A percentile compares a stretch with the other conserved stretches of the same genome.
Conservation (phyloP, 2,113 vertebrate species). For the Passer montanus region DNA sequence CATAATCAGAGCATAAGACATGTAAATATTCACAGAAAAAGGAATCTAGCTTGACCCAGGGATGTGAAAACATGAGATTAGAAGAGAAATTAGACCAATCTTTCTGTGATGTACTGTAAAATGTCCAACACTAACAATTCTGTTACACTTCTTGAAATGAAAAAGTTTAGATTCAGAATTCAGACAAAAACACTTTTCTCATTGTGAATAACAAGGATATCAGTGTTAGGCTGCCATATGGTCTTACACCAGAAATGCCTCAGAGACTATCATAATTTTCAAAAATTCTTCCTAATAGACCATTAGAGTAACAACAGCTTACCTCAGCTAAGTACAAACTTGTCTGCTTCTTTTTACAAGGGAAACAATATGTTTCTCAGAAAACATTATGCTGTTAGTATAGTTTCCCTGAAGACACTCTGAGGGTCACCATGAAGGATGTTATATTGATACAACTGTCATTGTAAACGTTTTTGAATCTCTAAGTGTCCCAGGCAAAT, state of each 20-base stretch:
- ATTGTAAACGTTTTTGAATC: neutral
- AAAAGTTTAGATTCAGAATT: neutral
- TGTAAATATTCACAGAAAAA: neutral
- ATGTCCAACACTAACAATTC: neutral
- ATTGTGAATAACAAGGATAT: neutral
- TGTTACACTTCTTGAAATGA: neutral
- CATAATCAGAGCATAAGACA: neutral
- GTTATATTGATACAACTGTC: neutral
- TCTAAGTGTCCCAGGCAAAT: neutral
- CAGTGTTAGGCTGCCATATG: neutral
- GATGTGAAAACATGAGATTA: neutral
- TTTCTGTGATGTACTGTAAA: neutral
- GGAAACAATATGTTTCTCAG: neutral
- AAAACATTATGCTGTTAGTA: conserved; percentile 10
- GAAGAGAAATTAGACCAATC: neutral
- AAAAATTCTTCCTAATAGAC: neutral
- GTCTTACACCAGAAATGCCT: conserved; percentile 3
- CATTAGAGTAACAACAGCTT: neutral
- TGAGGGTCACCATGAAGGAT: conserved; percentile 8
- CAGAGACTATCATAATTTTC: neutral
- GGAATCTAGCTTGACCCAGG: neutral
- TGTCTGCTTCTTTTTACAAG: neutral
- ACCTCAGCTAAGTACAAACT: neutral
- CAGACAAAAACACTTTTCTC: neutral
- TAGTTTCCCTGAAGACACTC: neutral